Conservation (phyloP, 2,797 vertebrate genomes). For the Chaetophractus vellerosus region DNA sequence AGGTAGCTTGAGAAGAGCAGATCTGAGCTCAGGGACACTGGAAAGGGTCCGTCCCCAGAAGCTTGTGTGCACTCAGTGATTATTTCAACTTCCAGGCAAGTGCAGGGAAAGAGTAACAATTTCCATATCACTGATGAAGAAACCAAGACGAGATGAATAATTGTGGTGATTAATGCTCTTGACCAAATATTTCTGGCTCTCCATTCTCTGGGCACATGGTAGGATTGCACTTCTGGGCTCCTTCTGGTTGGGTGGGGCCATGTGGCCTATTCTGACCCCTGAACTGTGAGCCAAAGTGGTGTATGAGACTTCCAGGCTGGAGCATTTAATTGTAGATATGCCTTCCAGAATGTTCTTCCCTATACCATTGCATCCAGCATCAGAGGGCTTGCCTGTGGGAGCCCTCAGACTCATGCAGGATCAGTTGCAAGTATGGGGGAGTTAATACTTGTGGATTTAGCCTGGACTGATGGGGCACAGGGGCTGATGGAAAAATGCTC, state of each 20-base stretch:
- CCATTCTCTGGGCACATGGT: background rate
- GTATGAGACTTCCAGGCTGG: background rate
- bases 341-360: slow-evolving; percentile 14
- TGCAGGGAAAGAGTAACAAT: background rate
- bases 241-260: background rate
- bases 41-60: background rate
- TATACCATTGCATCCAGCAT: background rate
- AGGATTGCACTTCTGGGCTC: background rate
- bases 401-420: no score
- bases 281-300: background rate
- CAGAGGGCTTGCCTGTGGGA: background rate
- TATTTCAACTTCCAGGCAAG: no score
- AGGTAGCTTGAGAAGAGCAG: background rate
- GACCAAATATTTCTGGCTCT: background rate
- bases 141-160: background rate
- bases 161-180: no score
- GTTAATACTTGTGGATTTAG: background rate
- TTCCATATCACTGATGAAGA: background rate
- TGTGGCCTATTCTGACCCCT: background rate
- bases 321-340: background rate
- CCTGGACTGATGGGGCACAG: background rate
- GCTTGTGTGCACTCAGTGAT: background rate
- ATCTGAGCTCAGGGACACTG: background rate
- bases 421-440: background rate
- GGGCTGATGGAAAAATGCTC: no score